These are phyloP conservation scores for Neomorphus geoffroyi DNA, from an alignment of 2,797 vertebrate species.

Conservation along the genomic window DNA sequence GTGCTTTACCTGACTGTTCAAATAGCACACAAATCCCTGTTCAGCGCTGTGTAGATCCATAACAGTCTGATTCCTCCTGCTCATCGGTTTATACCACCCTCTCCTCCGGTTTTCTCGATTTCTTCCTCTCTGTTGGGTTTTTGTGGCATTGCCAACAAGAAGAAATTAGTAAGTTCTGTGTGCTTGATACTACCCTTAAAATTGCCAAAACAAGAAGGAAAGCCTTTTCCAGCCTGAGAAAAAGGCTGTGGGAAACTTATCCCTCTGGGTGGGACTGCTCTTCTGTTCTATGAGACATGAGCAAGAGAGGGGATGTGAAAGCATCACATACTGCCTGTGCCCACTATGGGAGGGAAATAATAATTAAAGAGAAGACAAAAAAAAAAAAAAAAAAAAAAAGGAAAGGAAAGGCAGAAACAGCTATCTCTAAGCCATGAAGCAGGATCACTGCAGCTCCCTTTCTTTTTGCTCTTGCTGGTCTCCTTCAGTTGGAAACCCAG, in stretches of 20 bases:
- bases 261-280: background rate
- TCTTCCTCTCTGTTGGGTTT: background rate
- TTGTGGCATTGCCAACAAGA: background rate
- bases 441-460: background rate
- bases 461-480: background rate
- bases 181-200: background rate
- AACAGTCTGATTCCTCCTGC: background rate
- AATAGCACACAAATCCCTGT: background rate
- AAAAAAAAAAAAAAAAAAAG: background rate
- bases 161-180: background rate
- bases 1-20: background rate
- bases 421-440: background rate
- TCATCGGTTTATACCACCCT: background rate
- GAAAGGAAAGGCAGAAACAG: too few species aligned
- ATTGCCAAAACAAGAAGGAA: background rate
- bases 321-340: background rate
- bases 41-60: background rate
- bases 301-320: accelerated
- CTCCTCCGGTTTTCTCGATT: background rate
- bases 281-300: background rate
- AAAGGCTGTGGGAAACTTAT: background rate
- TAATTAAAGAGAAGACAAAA: background rate
- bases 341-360: too few species aligned
- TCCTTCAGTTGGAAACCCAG: background rate
- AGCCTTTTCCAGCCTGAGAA: background rate